Conservation (phyloP, 2,797 vertebrate species). For the Cichlasoma orientale region DNA sequence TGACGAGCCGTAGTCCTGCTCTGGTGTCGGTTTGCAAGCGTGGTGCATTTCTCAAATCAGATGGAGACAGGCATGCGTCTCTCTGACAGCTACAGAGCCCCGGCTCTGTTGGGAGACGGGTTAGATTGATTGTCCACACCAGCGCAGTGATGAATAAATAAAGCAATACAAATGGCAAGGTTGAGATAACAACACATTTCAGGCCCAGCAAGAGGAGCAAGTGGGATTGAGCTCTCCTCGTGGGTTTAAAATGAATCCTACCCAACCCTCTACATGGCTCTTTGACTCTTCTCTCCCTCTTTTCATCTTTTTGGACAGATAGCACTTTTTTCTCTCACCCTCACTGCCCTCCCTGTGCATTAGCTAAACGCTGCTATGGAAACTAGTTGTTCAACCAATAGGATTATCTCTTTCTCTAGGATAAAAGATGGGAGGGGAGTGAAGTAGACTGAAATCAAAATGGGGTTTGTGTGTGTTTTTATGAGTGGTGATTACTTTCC, state of each 20-base stretch:
- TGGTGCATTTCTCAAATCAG: slow-evolving; percentile 57
- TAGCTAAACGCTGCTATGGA: slow-evolving; percentile 76
- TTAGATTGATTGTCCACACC: slow-evolving; percentile 71
- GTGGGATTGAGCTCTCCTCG: slow-evolving; percentile 39
- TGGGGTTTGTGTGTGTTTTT: slow-evolving; percentile 61
- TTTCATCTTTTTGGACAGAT: slow-evolving; percentile 67
- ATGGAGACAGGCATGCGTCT: slow-evolving; percentile 46
- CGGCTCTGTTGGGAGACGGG: slow-evolving; percentile 57
- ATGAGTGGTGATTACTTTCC: slow-evolving; percentile 83
- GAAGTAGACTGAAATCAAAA: slow-evolving; percentile 71
- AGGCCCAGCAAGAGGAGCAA: slow-evolving; percentile 22
- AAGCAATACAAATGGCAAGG: slow-evolving; percentile 65
- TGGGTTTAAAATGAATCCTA: slow-evolving; percentile 43
- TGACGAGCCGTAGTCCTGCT: slow-evolving; percentile 29
- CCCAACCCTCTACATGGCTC: slow-evolving; percentile 18
- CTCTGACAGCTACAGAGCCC: slow-evolving; percentile 44
- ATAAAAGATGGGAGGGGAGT: slow-evolving; percentile 46
- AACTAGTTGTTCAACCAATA: slow-evolving; percentile 71
- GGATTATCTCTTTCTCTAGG: slow-evolving; percentile 51
- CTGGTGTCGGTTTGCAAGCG: slow-evolving; percentile 59
- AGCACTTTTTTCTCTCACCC: slow-evolving; percentile 62
- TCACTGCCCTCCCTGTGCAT: slow-evolving; percentile 60
- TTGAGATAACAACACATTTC: slow-evolving; percentile 60
- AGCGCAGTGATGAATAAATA: slow-evolving; percentile 73
- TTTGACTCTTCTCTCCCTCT: slow-evolving; percentile 36